These are phyloP conservation scores for Tubulanus polymorphus DNA, from an alignment of 2,888 invertebrate species.

Conservation along the genomic window DNA sequence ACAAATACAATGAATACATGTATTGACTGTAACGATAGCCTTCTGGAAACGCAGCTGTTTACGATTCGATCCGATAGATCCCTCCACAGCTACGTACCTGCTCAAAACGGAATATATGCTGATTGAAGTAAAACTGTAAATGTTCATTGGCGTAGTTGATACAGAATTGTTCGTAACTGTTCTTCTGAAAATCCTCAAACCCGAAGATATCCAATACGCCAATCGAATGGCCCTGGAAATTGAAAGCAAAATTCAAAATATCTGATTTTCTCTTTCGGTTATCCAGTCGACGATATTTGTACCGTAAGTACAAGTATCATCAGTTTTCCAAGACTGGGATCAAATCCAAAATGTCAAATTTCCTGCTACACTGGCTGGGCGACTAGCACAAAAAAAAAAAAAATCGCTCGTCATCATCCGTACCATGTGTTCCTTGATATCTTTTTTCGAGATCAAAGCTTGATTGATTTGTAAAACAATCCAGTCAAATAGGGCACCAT, in stretches of 20 bases:
- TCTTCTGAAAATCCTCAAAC: slow-evolving; percentile 83
- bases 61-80: too few relatives aligned
- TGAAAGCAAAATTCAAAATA: neutral
- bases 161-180: slow-evolving; percentile 92
- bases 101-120: slow-evolving; percentile 96
- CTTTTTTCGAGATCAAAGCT: slow-evolving; percentile 85
- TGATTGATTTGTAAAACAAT: slow-evolving; percentile 95
- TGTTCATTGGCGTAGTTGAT: slow-evolving; percentile 98
- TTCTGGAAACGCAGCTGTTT: too few relatives aligned
- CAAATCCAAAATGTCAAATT: too few relatives aligned
- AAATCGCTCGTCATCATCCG: too few relatives aligned
- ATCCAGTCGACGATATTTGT: too few relatives aligned
- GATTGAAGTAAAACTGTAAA: slow-evolving; percentile 94
- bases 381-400: too few relatives aligned
- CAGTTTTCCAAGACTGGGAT: too few relatives aligned
- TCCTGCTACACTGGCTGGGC: too few relatives aligned
- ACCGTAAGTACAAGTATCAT: too few relatives aligned
- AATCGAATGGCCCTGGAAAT: slow-evolving; percentile 74
- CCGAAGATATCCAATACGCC: slow-evolving; percentile 95
- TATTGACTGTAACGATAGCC: too few relatives aligned
- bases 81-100: slow-evolving; percentile 51
- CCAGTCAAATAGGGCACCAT: slow-evolving; percentile 96
- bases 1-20: slow-evolving; percentile 53
- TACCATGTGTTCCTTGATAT: slow-evolving; percentile 70
- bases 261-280: neutral